Base-by-base conservation (phyloP, 1,140 invertebrate genomes). In the Drosophila navojoa region DNA sequence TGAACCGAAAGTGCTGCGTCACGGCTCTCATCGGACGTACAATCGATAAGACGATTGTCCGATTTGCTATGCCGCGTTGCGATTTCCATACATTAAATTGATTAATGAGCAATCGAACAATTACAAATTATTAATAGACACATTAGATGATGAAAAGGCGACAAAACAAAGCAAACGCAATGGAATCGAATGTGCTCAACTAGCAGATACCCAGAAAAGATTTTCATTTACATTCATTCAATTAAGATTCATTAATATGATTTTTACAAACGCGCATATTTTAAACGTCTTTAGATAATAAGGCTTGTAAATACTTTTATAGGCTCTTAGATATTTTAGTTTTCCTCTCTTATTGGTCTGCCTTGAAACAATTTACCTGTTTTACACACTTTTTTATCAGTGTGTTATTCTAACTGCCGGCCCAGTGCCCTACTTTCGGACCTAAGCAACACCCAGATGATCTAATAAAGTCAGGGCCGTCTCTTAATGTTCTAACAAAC, bases 401-500 rank as follows among this genome's bases (percentile, higher is more conserved):
- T n/a, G 0, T 13, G 47, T 2, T 49, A 25, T 11, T 25, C 19
- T 13, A 27, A 25, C 25, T 25, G 19, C 1, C 47, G 7, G 42
- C 42, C 45, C 16, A 42, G 50, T 53, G 38, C 9, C 44, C 44
- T 27, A 58, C 57, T 74, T 50, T 27, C 52, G 57, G 44, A 6
- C 35, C 19, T 25, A 19, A 7, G 3, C 35, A 10, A 38, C 54
- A 10, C 47, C 27, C 22, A 29, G 22, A 16, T 44, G 16, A 27
- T 27, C 22, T 15, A 55, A 72, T 67, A 69, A 42, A 74, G 71
- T 68, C 70, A 76, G 72, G 74, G 62, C 55, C 50, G n/a, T 10
- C 19, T n/a, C 35, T 42, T 22, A 50, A 42, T 55, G 52, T 44
- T 61, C 40, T 60, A 32, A 27, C 15, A 10, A 32, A 45, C 22